A percentile compares a stretch with the other conserved stretches of the same genome.
These are phyloP conservation scores for Biston betularia DNA, from an alignment of 2,888 invertebrate genomes.

Conservation along the genomic window DNA sequence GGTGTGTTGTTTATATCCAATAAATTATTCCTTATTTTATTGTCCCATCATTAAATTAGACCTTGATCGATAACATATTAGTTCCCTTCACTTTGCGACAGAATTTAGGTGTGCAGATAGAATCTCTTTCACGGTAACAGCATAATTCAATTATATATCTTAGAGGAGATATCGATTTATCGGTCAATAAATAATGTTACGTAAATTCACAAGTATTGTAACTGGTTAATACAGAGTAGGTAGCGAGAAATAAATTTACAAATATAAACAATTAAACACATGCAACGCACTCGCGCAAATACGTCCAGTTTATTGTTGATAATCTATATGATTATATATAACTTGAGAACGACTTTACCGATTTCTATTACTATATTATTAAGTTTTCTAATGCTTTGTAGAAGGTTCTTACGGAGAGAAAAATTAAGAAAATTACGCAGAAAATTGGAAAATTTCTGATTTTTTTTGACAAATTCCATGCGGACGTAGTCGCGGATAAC, in stretches of 20 bases:
- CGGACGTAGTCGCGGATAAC: too few species aligned
- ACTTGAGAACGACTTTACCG: too few species aligned
- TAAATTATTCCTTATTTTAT: conserved; percentile 33
- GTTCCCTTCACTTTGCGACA: conserved; percentile 36
- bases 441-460: too few species aligned
- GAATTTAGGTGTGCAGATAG: conserved; percentile 42
- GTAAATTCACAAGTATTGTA: conserved; percentile 31
- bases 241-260: conserved; percentile 43
- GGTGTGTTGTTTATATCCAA: conserved; percentile 19
- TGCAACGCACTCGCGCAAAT: conserved; percentile 48
- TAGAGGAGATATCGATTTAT: conserved; percentile 42
- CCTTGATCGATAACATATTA: conserved; percentile 42
- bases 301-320: conserved; percentile 56
- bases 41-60: conserved; percentile 35
- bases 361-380: too few species aligned
- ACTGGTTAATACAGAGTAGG: conserved; percentile 42
- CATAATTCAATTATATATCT: conserved; percentile 47
- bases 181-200: conserved; percentile 44
- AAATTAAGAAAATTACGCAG: too few species aligned
- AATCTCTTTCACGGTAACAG: conserved; percentile 42
- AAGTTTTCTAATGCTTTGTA: too few species aligned
- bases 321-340: conserved; percentile 21
- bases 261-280: conserved; percentile 35
- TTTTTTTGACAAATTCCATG: too few species aligned
- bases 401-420: too few species aligned